These are phyloP conservation scores for Mastomys coucha DNA, from an alignment of 2,113 vertebrate genomes.

Conservation along the genomic window DNA sequence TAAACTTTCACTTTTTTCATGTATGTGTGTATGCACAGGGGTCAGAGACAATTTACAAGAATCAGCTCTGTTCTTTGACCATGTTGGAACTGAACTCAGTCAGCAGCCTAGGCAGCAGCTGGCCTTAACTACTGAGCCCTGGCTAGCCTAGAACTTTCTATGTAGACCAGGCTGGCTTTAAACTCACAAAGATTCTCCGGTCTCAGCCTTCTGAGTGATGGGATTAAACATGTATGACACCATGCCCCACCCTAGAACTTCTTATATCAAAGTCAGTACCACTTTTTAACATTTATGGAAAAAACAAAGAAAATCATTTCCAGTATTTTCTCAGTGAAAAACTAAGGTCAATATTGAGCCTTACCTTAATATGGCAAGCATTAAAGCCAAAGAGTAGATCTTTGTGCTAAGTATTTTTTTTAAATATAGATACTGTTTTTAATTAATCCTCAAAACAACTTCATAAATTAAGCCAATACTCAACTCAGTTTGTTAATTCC, in stretches of 20 bases:
- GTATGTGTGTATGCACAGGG: neutral
- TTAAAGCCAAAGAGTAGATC: slow-evolving; percentile 45
- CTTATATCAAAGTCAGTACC: neutral
- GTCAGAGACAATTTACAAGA: neutral
- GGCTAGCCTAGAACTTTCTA: neutral
- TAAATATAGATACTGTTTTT: neutral
- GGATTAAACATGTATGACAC: neutral
- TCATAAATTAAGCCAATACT: slow-evolving; percentile 57
- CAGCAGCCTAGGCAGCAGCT: neutral
- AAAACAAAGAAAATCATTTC: slow-evolving; percentile 32
- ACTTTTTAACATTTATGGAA: slow-evolving; percentile 28
- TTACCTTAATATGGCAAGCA: slow-evolving; percentile 36
- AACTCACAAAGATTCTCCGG: neutral
- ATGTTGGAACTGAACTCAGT: neutral
- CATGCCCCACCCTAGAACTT: neutral
- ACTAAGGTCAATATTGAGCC: neutral
- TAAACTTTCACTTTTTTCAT: neutral
- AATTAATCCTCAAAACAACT: slow-evolving; percentile 60
- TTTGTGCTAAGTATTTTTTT: slow-evolving; percentile 42
- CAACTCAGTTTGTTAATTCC: slow-evolving; percentile 19
- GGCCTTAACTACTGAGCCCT: neutral
- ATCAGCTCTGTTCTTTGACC: no score
- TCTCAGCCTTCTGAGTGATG: neutral
- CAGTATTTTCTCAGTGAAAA: slow-evolving; percentile 55
- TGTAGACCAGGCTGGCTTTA: neutral